Evolutionary conservation across 2,797 vertebrate species (phyloP).

Genomic region (Phylloscopus collybita): DNA sequence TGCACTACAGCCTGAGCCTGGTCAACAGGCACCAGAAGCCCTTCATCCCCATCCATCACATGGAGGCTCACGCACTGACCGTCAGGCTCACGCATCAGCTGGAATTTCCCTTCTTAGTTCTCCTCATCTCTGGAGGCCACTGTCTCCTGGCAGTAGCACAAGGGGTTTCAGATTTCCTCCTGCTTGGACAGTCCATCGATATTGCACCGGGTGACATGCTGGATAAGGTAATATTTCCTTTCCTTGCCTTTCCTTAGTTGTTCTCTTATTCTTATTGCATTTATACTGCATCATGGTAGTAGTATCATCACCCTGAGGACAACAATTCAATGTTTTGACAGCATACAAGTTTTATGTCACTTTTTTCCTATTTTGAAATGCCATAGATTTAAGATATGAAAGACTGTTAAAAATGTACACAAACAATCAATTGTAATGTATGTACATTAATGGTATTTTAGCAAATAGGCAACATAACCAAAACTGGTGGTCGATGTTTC

Average conservation of each 20-base stretch:
- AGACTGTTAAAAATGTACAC: background rate
- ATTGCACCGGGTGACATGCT: slow-evolving; percentile 91
- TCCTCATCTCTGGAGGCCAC: slow-evolving; percentile 94
- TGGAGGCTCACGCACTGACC: slow-evolving; percentile 97
- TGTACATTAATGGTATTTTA: background rate
- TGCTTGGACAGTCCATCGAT: slow-evolving; percentile 88
- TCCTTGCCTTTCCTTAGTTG: background rate
- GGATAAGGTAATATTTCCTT: slow-evolving; percentile 86
- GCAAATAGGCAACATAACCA: background rate
- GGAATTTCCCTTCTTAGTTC: slow-evolving; percentile 92
- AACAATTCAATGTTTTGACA: background rate
- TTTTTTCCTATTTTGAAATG: background rate
- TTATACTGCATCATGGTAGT: background rate
- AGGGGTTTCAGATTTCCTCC: slow-evolving; percentile 90
- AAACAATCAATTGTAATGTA: accelerated
- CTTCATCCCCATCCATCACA: slow-evolving; percentile 97
- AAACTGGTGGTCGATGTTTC: background rate
- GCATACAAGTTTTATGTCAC: background rate
- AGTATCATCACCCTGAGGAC: background rate
- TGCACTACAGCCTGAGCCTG: slow-evolving; percentile 85
- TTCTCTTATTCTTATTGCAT: background rate
- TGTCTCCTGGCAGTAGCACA: slow-evolving; percentile 88
- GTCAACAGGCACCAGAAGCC: slow-evolving; percentile 82
- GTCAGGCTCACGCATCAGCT: slow-evolving; percentile 84
- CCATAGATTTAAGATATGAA: accelerated